Conservation (phyloP, 2,113 vertebrate genomes). For the Chionodraco myersi region DNA sequence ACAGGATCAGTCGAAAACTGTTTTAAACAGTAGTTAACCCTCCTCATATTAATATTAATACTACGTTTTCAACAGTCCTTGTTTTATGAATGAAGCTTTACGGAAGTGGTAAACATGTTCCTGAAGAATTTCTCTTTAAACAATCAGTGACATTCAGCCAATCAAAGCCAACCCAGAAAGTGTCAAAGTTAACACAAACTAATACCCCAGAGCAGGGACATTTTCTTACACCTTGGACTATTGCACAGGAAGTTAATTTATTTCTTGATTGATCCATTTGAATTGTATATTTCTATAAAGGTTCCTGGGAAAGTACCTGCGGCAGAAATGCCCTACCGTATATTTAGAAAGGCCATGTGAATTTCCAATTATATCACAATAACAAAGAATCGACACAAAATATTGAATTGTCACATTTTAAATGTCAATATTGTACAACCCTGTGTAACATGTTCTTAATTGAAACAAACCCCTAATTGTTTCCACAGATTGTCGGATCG, state of each 20-base stretch:
- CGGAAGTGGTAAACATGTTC: not conserved
- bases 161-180: not conserved
- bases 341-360: not conserved
- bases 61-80: not conserved
- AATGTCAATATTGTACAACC: not conserved
- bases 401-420: not conserved
- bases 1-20: too few species aligned
- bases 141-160: not conserved
- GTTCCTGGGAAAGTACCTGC: not conserved
- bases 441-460: not conserved
- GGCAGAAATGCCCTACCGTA: not conserved
- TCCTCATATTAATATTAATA: not conserved
- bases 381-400: too few species aligned
- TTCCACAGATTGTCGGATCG: conserved; percentile 70
- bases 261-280: not conserved
- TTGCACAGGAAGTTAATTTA: not conserved
- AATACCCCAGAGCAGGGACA: not conserved
- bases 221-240: not conserved
- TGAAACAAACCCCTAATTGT: not conserved
- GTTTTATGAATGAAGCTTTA: not conserved
- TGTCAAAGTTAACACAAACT: not conserved
- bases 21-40: too few species aligned
- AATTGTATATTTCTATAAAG: not conserved
- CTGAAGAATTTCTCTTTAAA: not conserved
- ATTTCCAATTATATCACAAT: not conserved